A percentile compares a stretch with the other conserved stretches of the same genome.
phyloP scores from a whole-genome alignment of 2,113 vertebrate genomes.

The Thunnus thynnus region DNA sequence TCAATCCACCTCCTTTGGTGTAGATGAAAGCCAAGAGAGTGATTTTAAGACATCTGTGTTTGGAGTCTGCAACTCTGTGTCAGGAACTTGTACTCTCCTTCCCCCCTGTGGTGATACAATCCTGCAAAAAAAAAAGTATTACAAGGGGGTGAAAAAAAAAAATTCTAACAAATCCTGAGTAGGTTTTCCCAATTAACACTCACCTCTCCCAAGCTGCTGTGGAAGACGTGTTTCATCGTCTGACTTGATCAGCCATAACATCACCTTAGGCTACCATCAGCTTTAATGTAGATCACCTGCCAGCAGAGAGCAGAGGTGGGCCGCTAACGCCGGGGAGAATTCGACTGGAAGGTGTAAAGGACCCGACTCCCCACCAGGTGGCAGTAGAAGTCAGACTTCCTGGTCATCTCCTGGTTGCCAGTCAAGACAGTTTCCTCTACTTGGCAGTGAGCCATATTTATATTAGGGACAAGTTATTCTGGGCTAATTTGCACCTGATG shows the following conservation, averaged over 20 bases:
- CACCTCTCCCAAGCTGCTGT: constrained; percentile 6
- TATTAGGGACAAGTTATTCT: constrained; percentile 70
- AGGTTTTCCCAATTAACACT: not conserved
- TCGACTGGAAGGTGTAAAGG: not conserved
- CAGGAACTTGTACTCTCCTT: constrained; percentile 42
- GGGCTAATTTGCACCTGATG: constrained; percentile 86
- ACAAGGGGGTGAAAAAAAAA: constrained; percentile 34
- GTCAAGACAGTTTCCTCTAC: constrained; percentile 30
- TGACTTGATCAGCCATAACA: constrained; percentile 59
- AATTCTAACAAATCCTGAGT: constrained; percentile 5
- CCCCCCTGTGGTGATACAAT: not conserved
- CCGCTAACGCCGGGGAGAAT: not conserved
- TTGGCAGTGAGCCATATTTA: constrained; percentile 80
- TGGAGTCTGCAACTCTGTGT: not conserved
- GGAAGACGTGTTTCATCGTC: constrained; percentile 16
- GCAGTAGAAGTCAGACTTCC: constrained; percentile 40
- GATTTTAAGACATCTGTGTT: constrained; percentile 29
- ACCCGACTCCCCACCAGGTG: constrained; percentile 2
- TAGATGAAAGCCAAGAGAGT: constrained; percentile 39
- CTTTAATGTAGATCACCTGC: constrained; percentile 64
- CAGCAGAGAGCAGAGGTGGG: constrained; percentile 76
- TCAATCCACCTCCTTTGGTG: not conserved
- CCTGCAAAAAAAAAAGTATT: constrained; percentile 10
- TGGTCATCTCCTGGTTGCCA: not conserved
- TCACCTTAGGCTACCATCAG: constrained; percentile 65